A percentile compares a stretch with the other conserved stretches of the same genome.
phyloP scores from a whole-genome alignment of 2,797 vertebrate genomes.

The Euthynnus affinis region DNA sequence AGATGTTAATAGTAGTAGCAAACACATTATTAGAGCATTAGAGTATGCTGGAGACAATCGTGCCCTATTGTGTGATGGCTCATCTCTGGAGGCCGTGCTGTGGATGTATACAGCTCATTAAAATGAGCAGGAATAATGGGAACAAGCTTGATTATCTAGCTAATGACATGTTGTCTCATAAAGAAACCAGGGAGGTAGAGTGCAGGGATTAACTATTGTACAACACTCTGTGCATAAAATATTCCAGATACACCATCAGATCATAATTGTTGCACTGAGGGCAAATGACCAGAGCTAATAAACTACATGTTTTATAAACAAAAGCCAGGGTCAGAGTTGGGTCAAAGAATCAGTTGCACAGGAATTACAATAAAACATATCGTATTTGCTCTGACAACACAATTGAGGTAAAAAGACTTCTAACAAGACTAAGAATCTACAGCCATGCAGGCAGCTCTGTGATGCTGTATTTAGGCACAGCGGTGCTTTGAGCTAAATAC shows the following conservation, averaged over 20 bases:
- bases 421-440: background rate
- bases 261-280: slow-evolving; percentile 29
- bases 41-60: slow-evolving; percentile 44
- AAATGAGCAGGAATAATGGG: slow-evolving; percentile 76
- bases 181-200: slow-evolving; percentile 61
- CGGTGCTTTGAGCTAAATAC: background rate
- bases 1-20: slow-evolving; percentile 46
- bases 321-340: slow-evolving; percentile 15
- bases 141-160: slow-evolving; percentile 76
- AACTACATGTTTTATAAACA: slow-evolving; percentile 18
- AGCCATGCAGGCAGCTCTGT: background rate
- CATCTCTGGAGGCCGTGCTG: slow-evolving; percentile 68
- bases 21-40: slow-evolving; percentile 57
- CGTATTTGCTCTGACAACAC: background rate
- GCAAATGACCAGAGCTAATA: slow-evolving; percentile 33
- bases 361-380: background rate
- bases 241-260: slow-evolving; percentile 37
- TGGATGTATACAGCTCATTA: slow-evolving; percentile 78
- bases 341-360: slow-evolving; percentile 11
- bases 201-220: slow-evolving; percentile 50
- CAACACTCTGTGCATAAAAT: slow-evolving; percentile 29
- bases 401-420: background rate
- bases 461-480: background rate
- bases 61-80: slow-evolving; percentile 60
- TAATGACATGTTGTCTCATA: slow-evolving; percentile 77